Base-by-base conservation (phyloP, 2,888 invertebrate genomes). In the Cosmopolites sordidus region DNA sequence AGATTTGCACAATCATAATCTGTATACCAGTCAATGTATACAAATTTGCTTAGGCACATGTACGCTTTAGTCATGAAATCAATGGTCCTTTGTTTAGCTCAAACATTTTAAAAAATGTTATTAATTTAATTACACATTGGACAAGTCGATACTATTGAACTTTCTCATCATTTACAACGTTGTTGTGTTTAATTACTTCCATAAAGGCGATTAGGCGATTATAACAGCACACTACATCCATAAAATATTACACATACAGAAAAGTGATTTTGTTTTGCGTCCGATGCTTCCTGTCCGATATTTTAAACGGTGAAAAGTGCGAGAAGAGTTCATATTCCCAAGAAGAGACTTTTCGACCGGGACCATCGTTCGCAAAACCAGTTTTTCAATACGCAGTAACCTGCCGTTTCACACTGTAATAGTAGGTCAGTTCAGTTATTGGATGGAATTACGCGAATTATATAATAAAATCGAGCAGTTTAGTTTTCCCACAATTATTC, bases 261-360 rank as follows among this genome's bases (percentile, higher is more conserved):
- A 39, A 40, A 5, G 11, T 16, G 9, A 33, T 33, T 33, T 33
- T 22, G 17, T 16, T 6, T 18, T 38, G 8, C 15, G 39, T 16
- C 4, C 29, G 39, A 39, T 33, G 37, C 37, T 54, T 49, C 49
- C 49, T 54, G 41, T 17, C 27, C 40, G 12, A 40, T 42, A 11
- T 12, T 33, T 33, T 44, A 40, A 49, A 45, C 54, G 45, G 54
- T 44, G 12, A n/a, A 33, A 33, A 33, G n/a, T 6, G 33, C 8
- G 33, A 33, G 8, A 45, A 40, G 48, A 58, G 60, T 57, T 62
- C 56, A 60, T 56, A 55, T 61, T 61, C 60, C 58, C 60, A 59
- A 54, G 33, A 49, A 27, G 45, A 22, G 22, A 27, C 14, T 45
- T 49, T 40, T 41, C 46, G 38, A 37, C 30, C 18, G 37, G 43